Conservation (phyloP, 2,113 vertebrate genomes). For the Cochlearius cochlearius region DNA sequence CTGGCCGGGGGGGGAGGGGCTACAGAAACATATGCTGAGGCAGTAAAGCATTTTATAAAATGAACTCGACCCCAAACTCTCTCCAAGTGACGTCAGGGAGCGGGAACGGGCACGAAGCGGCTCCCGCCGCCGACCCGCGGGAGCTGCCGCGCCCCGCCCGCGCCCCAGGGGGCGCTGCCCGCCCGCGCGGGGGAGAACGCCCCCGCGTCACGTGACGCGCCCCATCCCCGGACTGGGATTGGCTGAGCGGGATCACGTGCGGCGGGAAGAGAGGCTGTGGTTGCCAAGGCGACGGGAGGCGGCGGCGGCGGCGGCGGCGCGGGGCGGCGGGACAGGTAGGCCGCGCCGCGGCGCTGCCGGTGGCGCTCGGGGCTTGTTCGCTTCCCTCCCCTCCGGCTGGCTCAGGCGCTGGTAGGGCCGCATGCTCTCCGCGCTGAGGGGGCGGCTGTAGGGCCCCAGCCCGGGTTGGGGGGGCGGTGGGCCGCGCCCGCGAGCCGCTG, state of each 20-base stretch:
- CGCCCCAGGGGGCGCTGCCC: not conserved
- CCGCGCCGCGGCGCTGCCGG: not conserved
- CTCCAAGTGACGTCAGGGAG: fast-evolving
- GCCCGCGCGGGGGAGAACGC: fast-evolving
- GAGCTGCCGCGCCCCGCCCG: not conserved
- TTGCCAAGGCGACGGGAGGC: not conserved
- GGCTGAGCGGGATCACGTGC: not conserved
- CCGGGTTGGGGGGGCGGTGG: not conserved
- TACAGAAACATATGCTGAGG: fast-evolving
- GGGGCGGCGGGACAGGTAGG: not conserved
- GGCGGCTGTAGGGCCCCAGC: not conserved
- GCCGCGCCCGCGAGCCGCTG: not conserved
- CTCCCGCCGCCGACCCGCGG: fast-evolving
- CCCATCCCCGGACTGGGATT: not conserved
- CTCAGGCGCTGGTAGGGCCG: not conserved
- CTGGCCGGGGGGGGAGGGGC: fast-evolving
- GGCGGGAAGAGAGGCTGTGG: not conserved
- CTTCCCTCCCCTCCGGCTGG: no score
- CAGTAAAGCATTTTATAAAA: fast-evolving
- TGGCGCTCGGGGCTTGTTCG: not conserved
- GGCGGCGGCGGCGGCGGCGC: not conserved
- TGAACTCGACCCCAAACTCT: fast-evolving
- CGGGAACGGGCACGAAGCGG: fast-evolving
- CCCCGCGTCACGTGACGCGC: fast-evolving
- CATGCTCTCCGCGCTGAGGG: not conserved